A percentile compares a stretch with the other conserved stretches of the same genome.
phyloP scores from a whole-genome alignment of 2,888 invertebrate species.

The Teleiodes luculella region DNA sequence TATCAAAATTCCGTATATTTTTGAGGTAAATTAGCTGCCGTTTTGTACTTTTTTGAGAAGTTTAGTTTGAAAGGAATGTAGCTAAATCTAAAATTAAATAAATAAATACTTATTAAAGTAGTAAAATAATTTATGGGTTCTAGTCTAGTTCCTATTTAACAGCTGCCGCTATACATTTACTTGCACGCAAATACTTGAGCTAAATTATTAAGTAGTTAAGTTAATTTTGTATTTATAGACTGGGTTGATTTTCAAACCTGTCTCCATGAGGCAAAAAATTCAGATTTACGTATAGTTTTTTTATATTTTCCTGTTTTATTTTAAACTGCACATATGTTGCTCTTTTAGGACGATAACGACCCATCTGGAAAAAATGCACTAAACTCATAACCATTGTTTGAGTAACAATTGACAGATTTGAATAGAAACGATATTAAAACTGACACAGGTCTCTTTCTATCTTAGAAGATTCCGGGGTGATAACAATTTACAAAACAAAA shows the following conservation, averaged over 20 bases:
- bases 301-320: not conserved
- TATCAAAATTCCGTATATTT: conserved; percentile 4
- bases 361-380: no score
- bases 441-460: no score
- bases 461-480: no score
- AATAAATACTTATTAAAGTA: conserved; percentile 35
- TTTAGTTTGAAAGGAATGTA: conserved; percentile 42
- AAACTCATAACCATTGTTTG: no score
- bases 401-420: no score
- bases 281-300: conserved; percentile 1
- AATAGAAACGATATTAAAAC: no score
- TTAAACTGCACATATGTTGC: not conserved
- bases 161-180: conserved; percentile 52
- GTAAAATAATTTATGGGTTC: conserved; percentile 27
- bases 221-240: conserved; percentile 9
- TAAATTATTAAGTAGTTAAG: conserved; percentile 19
- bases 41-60: conserved; percentile 47
- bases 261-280: conserved; percentile 19
- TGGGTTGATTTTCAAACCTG: conserved; percentile 30
- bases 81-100: conserved; percentile 29
- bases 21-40: conserved; percentile 60
- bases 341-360: no score
- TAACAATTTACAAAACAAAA: no score
- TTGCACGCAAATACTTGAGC: conserved; percentile 53
- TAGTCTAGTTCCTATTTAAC: conserved; percentile 41